phyloP scores from a whole-genome alignment of 2,888 invertebrate species.

The Diogma glabrata region DNA sequence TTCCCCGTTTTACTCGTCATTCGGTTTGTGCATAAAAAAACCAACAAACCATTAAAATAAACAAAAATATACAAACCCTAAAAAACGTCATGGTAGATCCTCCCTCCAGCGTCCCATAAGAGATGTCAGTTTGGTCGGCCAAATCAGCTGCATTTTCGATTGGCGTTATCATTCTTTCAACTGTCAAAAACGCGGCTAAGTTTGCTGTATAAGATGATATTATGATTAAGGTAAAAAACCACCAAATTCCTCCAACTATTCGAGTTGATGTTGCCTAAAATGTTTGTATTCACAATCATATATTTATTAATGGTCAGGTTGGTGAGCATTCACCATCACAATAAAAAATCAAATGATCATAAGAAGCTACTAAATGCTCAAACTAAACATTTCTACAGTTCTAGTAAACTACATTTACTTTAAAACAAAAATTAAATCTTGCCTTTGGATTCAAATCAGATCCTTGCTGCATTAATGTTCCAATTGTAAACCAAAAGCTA shows the following conservation, averaged over 20 bases:
- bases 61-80: constrained; percentile 46
- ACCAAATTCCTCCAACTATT: constrained; percentile 96
- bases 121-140: constrained; percentile 83
- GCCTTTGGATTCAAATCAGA: constrained; percentile 85
- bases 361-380: too few species aligned
- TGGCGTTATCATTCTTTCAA: constrained; percentile 89
- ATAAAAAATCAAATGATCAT: too few species aligned
- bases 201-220: constrained; percentile 94
- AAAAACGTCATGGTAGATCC: constrained; percentile 98
- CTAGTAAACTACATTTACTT: too few species aligned
- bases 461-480: constrained; percentile 88
- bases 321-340: too few species aligned
- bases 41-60: background rate
- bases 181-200: constrained; percentile 94
- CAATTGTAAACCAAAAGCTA: constrained; percentile 94
- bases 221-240: constrained; percentile 98
- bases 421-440: too few species aligned
- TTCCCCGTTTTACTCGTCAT: too few species aligned
- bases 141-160: constrained; percentile 94
- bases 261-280: constrained; percentile 79
- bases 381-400: too few species aligned
- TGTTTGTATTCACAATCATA: constrained; percentile 11
- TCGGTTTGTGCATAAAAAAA: constrained; percentile 6
- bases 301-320: too few species aligned
- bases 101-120: constrained; percentile 86